These are phyloP conservation scores for Melinaea marsaeus DNA, from an alignment of 2,888 invertebrate genomes.

Conservation along the genomic window DNA sequence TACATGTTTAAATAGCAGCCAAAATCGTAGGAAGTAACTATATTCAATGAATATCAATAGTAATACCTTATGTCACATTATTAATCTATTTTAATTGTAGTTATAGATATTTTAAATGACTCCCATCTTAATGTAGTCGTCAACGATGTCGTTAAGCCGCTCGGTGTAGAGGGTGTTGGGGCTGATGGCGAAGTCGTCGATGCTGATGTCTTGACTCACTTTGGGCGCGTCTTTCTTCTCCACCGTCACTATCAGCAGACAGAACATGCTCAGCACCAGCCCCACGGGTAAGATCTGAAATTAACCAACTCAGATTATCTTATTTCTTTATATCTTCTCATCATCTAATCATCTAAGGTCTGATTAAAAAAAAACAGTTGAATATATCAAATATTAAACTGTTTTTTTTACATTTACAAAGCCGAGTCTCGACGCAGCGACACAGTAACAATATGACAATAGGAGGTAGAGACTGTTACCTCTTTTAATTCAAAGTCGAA, in stretches of 20 bases:
- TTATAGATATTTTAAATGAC: slow-evolving; percentile 13
- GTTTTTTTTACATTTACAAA: too few species aligned
- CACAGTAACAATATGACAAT: background rate
- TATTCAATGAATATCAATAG: background rate
- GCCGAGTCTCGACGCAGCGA: too few species aligned
- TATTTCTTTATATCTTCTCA: background rate
- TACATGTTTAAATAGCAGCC: too few species aligned
- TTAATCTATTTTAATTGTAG: background rate
- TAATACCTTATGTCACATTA: background rate
- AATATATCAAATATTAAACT: too few species aligned
- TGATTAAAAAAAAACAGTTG: too few species aligned
- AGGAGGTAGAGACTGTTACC: slow-evolving; percentile 25
- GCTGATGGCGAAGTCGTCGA: slow-evolving; percentile 36
- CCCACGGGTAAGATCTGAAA: slow-evolving; percentile 33
- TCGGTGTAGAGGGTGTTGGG: slow-evolving; percentile 42
- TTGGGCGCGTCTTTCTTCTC: slow-evolving; percentile 31
- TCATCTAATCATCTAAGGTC: too few species aligned
- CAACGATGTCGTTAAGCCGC: slow-evolving; percentile 49
- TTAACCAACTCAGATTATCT: background rate
- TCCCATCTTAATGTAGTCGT: slow-evolving; percentile 38
- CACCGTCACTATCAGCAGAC: slow-evolving; percentile 31
- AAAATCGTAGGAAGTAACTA: too few species aligned
- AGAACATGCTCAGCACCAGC: slow-evolving; percentile 25
- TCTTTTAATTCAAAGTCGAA: slow-evolving; percentile 39
- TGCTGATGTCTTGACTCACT: slow-evolving; percentile 29